phyloP scores from a whole-genome alignment of 2,797 vertebrate species.

The Pelochelys cantorii region DNA sequence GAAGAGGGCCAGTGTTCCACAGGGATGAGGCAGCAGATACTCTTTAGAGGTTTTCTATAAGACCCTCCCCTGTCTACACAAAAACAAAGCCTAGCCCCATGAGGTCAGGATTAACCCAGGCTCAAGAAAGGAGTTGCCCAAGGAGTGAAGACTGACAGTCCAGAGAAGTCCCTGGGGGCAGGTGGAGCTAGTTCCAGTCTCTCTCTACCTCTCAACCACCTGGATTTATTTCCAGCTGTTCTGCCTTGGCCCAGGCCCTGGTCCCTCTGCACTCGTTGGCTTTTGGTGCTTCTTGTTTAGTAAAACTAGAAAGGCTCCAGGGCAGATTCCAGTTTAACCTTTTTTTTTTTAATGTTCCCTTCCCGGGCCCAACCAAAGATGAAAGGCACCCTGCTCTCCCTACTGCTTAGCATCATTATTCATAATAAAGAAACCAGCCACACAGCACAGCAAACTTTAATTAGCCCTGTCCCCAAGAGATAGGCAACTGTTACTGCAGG shows the following conservation, averaged over 20 bases:
- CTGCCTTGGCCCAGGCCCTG: background rate
- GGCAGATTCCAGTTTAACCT: background rate
- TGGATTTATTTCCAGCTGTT: background rate
- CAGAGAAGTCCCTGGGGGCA: background rate
- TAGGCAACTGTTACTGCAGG: background rate
- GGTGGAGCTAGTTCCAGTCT: background rate
- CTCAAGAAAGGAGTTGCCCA: background rate
- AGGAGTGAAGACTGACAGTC: too few relatives aligned
- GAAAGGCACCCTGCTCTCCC: background rate
- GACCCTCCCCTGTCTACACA: background rate
- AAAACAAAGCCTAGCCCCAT: background rate
- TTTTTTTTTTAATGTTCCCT: background rate
- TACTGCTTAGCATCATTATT: background rate
- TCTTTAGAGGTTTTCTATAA: background rate
- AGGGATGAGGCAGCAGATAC: background rate
- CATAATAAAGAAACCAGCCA: background rate
- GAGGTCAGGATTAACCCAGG: background rate
- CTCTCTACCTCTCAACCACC: background rate
- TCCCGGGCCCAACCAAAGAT: background rate
- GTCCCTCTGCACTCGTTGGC: background rate
- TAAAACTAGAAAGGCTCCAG: background rate
- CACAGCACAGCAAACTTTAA: background rate
- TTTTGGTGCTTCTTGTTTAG: background rate
- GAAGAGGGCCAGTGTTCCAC: too few relatives aligned
- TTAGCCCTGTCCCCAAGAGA: background rate